Conservation (phyloP, 2,113 vertebrate species). For the Scalopus aquaticus region DNA sequence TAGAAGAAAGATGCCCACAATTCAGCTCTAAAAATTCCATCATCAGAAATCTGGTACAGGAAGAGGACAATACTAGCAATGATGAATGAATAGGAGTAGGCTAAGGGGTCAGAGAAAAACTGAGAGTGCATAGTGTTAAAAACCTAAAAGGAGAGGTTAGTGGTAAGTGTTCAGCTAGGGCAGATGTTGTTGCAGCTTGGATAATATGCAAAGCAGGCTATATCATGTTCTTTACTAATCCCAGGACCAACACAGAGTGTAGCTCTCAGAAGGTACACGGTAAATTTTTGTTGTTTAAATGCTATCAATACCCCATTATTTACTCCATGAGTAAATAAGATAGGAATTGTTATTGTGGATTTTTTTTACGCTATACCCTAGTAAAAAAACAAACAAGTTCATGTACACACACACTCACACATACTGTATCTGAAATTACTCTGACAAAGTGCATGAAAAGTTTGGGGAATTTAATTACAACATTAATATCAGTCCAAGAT, state of each 20-base stretch:
- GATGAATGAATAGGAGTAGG: neutral
- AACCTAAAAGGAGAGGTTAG: neutral
- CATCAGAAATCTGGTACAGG: neutral
- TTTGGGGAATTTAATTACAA: neutral
- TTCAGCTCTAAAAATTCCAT: neutral
- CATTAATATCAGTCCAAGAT: neutral
- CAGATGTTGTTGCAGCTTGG: neutral
- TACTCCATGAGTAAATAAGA: neutral
- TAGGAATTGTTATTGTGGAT: neutral
- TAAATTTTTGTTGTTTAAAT: neutral
- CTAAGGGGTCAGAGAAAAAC: neutral
- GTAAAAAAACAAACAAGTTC: neutral
- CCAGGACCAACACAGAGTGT: neutral
- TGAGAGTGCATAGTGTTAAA: neutral
- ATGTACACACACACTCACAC: neutral
- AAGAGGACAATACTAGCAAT: neutral
- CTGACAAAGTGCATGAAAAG: neutral
- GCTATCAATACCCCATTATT: neutral
- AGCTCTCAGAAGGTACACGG: neutral
- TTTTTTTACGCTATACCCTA: neutral
- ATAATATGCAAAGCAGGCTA: neutral
- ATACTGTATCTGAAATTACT: neutral
- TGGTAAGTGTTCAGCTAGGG: neutral
- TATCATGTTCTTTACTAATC: neutral
- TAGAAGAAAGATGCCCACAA: neutral